Evolutionary conservation across 1,140 invertebrate species (phyloP), one percentile per base, ranked within the genome.

Genomic region (Steinernema feltiae): DNA sequence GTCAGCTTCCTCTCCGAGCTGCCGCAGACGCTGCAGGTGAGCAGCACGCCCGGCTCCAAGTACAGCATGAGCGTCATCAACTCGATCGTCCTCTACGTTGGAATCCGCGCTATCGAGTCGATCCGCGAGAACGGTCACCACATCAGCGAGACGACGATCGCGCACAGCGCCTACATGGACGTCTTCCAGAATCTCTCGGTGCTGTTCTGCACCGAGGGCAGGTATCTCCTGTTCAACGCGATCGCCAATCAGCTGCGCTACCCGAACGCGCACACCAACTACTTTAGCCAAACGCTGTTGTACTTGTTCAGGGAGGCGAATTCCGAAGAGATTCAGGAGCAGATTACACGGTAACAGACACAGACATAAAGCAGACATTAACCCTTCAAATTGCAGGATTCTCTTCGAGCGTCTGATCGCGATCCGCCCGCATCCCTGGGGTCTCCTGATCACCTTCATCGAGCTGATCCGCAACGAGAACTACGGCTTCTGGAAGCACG

Each of bases 401-500:
- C 88, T 99, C 3, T 89, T 99, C 24, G 97, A 99, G 87, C 89
- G 97, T 82, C 89, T 99, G 21, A 98, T 99, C 78, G 95, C 98
- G 0, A 98, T 98, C 87, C 89, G 97, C 77, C 97, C 97, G 7
- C 97, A 99, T 89, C 97, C 97, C 0, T 99, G 97, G 97, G 97
- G 97, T 31, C 88, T 99, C 12, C 89, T 99, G 2, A 96, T 99
- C 69, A 99, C 97, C 0, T 99, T 99, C 87, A 98, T 98, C 82
- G 97, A 99, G 88, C 90, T 99, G 21, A 98, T 99, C 82, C 98
- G 98, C 76, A 99, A 99, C 89, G 94, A 93, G 15, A 92, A 91
- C n/a, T 99, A 97, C 89, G 97, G 97, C 87, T 99, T 99, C 88
- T 99, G 96, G 96, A 91, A 92, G 72, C 95, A 99, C 86, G 95